These are phyloP conservation scores for Delichon dasypus DNA, from an alignment of 2,797 vertebrate genomes.

Conservation along the genomic window DNA sequence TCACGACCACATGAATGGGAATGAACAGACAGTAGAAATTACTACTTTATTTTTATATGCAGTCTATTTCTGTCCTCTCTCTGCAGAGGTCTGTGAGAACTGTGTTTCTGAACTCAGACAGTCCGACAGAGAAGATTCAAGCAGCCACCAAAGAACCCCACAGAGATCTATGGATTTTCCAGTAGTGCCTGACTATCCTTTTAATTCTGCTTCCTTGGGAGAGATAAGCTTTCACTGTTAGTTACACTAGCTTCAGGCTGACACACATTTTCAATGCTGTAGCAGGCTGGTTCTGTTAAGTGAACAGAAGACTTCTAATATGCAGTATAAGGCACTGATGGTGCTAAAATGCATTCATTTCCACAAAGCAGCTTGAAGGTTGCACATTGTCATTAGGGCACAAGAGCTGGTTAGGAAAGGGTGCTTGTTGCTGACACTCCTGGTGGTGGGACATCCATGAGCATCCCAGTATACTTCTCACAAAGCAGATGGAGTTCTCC, in stretches of 20 bases:
- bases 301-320: background rate
- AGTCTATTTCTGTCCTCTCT: background rate
- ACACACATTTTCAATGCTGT: background rate
- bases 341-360: background rate
- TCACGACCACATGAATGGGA: rapidly evolving
- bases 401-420: background rate
- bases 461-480: background rate
- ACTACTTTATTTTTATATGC: background rate
- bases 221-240: background rate
- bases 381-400: background rate
- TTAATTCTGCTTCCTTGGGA: background rate
- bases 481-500: background rate
- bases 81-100: background rate
- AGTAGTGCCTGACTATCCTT: background rate
- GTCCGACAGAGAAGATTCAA: background rate
- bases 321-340: background rate
- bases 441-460: background rate
- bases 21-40: background rate
- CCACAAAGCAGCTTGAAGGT: background rate
- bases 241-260: background rate
- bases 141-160: background rate
- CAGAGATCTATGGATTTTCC: background rate
- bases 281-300: background rate
- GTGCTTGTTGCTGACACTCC: background rate
- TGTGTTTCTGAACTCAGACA: background rate